These are phyloP conservation scores for Platorchestia sp. DNA, from an alignment of 1,140 invertebrate genomes.

Conservation along the genomic window DNA sequence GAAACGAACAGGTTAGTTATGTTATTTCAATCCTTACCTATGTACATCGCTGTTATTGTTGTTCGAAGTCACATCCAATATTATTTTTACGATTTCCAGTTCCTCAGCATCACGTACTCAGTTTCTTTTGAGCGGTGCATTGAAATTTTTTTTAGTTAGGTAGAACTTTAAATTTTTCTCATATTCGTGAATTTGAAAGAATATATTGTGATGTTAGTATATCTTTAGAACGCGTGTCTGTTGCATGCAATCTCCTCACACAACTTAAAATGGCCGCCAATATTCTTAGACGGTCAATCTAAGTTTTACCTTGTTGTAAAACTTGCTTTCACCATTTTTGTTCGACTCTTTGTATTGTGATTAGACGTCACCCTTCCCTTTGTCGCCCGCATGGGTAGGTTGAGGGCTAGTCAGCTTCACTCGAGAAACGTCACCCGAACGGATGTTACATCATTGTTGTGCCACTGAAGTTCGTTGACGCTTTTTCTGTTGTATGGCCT, in stretches of 20 bases:
- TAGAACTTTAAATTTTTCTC: too few species aligned
- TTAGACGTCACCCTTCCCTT: background rate
- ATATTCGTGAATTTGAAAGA: background rate
- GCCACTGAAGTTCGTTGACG: background rate
- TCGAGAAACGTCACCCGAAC: background rate
- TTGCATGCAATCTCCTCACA: too few species aligned
- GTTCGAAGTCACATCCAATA: background rate
- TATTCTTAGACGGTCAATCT: too few species aligned
- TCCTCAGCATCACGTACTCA: too few species aligned
- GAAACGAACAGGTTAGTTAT: background rate
- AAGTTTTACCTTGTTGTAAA: background rate
- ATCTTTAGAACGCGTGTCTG: too few species aligned
- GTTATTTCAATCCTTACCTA: background rate
- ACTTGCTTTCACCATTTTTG: background rate
- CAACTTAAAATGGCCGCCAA: too few species aligned
- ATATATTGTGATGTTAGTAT: background rate
- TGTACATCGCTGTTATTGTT: too few species aligned
- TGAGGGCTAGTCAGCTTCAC: background rate
- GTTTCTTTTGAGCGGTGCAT: too few species aligned
- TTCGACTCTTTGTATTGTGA: background rate
- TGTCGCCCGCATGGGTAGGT: background rate
- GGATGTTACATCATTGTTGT: background rate
- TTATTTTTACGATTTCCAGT: background rate
- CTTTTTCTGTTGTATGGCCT: background rate
- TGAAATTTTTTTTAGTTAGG: too few species aligned